Evolutionary conservation across 92 coral and sea anemone genomes (phyloP).

Genomic region (Epizoanthus fatuus): DNA sequence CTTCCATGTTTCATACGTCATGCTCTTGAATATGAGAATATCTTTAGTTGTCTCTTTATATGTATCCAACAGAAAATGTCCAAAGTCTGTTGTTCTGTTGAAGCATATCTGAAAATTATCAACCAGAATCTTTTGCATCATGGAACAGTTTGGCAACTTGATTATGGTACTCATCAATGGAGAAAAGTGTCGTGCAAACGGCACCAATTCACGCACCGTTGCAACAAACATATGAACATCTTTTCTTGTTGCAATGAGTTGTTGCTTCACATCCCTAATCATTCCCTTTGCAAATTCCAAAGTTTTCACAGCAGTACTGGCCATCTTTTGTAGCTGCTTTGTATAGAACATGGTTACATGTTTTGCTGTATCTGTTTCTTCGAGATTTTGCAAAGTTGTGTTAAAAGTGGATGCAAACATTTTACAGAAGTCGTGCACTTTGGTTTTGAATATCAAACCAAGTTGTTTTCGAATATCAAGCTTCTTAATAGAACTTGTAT

Average conservation of each 20-base stretch:
- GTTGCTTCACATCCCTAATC: not conserved
- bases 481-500: too few relatives aligned
- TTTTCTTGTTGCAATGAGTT: constrained; percentile 2
- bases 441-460: too few relatives aligned
- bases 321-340: too few relatives aligned
- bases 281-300: too few relatives aligned
- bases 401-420: too few relatives aligned
- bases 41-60: constrained; percentile 70
- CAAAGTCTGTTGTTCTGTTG: constrained; percentile 63
- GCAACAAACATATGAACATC: constrained; percentile 43
- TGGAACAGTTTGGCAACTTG: constrained; percentile 75
- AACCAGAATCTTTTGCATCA: constrained; percentile 45
- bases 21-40: constrained; percentile 45
- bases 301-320: too few relatives aligned
- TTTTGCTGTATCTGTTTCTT: too few relatives aligned
- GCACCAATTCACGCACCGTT: constrained; percentile 63
- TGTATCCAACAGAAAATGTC: constrained; percentile 59
- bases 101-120: constrained; percentile 65
- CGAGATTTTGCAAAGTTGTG: too few relatives aligned
- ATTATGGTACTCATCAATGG: constrained; percentile 62
- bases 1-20: constrained; percentile 78
- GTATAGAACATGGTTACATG: too few relatives aligned
- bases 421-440: too few relatives aligned
- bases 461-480: too few relatives aligned
- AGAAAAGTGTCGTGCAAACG: constrained; percentile 69